Base-by-base conservation (phyloP, 2,888 invertebrate species). In the Xanthia togata region DNA sequence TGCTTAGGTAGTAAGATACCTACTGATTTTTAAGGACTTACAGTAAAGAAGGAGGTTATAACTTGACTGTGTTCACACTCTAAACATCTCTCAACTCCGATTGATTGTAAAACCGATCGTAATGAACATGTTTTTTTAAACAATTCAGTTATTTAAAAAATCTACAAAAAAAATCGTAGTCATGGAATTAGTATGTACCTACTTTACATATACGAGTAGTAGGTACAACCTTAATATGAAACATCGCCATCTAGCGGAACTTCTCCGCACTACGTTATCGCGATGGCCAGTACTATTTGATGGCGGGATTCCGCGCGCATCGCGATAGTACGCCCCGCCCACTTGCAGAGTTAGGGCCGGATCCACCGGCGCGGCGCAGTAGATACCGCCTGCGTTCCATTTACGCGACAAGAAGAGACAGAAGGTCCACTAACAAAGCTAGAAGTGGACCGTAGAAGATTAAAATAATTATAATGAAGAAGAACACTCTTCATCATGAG, bases 271-370 rank as follows among this genome's bases (percentile, higher is more conserved):
- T 12, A 57, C 11, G 12, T 31, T 57, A 80, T 84, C 70, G 53
- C 65, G 76, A 72, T 75, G 62, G 57, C 50, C 59, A 47, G 11
- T 44, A n/a, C 64, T 82, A 82, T 82, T n/a, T 84, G 85, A 82
- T 84, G 76, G 81, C n/a, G 70, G 76, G 72, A 72, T 74, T 73
- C 26, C 84, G 65, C 69, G 35, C 57, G 53, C 31, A 65, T 74
- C 75, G 69, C 44, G 85, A 80, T 84, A 84, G 72, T 50, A 23
- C 26, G 41, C 60, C 67, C 79, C 84, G 73, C 80, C 83, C 73
- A 55, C 84, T 55, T 59, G 67, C 75, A 67, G 77, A 85, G 71
- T 85, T 83, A 83, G 73, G 62, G 59, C 86, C 83, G 77, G 85
- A 70, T 74, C 63, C 85, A 60, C 83, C 68, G 85, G 76, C 69